Evolutionary conservation across 2,797 vertebrate genomes (phyloP), one percentile per base, ranked within the genome.

Genomic region (Enteromius thamalakanensis): DNA sequence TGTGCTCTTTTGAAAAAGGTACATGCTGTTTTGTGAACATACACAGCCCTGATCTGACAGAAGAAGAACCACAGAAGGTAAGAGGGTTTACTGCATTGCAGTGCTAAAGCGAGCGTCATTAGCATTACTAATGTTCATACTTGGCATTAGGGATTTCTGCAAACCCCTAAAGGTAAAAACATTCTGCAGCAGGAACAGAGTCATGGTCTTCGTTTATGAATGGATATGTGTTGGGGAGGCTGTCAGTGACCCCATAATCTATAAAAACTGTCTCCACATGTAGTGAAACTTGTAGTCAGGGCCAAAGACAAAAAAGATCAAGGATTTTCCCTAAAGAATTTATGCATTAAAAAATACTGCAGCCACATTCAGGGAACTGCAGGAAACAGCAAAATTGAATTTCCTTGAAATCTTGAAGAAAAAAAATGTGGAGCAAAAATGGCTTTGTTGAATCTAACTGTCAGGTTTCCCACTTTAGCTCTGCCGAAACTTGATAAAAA

Each of bases 1-100:
- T 65, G 75, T 72, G 17, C 26, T 47, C 70, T 85, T 64, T 49
- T 82, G 45, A 68, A 86, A 75, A 81, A 68, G 74, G 85, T 75
- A 49, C 34, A 15, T 3, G 11, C 74, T 26, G 21, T 64, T 82
- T 64, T 79, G 42, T 79, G 82, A 76, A 82, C 82, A 53, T 79
- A 89, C 45, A 86, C 76, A 81, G 84, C 15, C 15, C 26, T 40
- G 11, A 49, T 42, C 60, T 87, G 84, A 75, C 80, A 68, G 76
- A 29, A 29, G 65, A 79, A 82, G 53, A 82, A 49, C 81, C 6
- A 6, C 37, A 64, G 10, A 77, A 74, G 47, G 67, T 74, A 58
- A 75, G 65, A 19, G 23, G 1, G 2, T 60, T 55, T 62, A 40
- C 10, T 53, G 74, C 23, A 51, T 21, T 60, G 42, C 60, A 53